Percentiles rank a stretch among this genome's conserved stretches.
Evolutionary conservation across 2,888 invertebrate species (phyloP).

Genomic region (Eucera pruinosa): DNA sequence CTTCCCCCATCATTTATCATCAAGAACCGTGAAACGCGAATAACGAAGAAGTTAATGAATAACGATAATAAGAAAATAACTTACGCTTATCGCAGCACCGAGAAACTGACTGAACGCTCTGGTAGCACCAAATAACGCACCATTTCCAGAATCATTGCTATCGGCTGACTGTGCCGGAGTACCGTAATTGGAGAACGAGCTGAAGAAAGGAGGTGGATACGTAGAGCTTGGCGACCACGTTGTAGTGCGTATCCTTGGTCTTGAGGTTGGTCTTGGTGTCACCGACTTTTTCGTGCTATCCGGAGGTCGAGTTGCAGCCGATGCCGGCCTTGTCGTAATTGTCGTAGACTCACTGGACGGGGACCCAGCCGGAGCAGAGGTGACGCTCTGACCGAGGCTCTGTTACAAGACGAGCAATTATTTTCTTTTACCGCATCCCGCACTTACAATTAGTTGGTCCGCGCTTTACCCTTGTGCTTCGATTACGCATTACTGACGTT

Average conservation of each 20-base stretch:
- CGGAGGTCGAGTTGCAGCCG: slow-evolving; percentile 32
- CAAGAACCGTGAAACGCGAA: no score
- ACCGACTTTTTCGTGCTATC: slow-evolving; percentile 49
- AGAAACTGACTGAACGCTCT: slow-evolving; percentile 91
- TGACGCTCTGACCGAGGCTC: slow-evolving; percentile 71
- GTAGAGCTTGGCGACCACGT: slow-evolving; percentile 80
- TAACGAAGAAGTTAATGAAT: no score
- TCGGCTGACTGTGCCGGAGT: slow-evolving; percentile 32
- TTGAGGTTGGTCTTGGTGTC: slow-evolving; percentile 71
- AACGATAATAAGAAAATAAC: slow-evolving; percentile 20
- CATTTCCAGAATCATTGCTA: slow-evolving; percentile 43
- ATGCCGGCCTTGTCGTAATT: slow-evolving; percentile 49
- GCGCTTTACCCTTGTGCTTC: background rate
- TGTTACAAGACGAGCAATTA: slow-evolving; percentile 78
- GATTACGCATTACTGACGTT: background rate
- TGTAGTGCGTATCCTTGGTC: slow-evolving; percentile 82
- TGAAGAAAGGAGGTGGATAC: slow-evolving; percentile 81
- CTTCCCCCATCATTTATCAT: no score
- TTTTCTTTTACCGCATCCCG: slow-evolving; percentile 46
- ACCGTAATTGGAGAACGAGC: slow-evolving; percentile 76
- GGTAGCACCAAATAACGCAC: slow-evolving; percentile 87
- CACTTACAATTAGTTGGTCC: background rate
- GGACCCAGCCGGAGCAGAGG: slow-evolving; percentile 42
- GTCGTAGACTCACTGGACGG: slow-evolving; percentile 50
- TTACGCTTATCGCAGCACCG: slow-evolving; percentile 91